Evolutionary conservation across 2,888 invertebrate genomes (phyloP), one percentile per base, ranked within the genome.

Genomic region (Dyspetes luteomarginatus): DNA sequence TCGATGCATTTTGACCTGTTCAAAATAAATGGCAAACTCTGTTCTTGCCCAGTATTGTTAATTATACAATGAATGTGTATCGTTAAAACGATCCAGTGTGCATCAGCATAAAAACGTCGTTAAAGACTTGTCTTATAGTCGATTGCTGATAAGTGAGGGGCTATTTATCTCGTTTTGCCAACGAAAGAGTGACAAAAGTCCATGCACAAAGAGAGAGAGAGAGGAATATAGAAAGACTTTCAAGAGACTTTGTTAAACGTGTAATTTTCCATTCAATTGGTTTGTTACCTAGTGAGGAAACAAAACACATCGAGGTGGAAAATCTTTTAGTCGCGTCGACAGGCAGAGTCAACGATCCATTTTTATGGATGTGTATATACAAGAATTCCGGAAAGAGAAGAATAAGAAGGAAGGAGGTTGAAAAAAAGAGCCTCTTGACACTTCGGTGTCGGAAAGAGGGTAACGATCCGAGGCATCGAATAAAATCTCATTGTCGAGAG

Each of bases 401-500:
- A 48, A 48, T 48, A 43, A 62, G 45, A 41, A 50, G 45, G 15
- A 64, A 56, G 7, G 24, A 43, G 45, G 50, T 41, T 52, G 28
- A 45, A 58, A 69, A 24, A 50, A 52, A 65, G 17, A 43, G 24
- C 50, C 43, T 68, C 55, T 58, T 24, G 68, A 15, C 24, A 50
- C 48, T 58, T n/a, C 48, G 56, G 22, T 60, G 67, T 75, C 58
- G 28, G 48, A 55, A 43, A 48, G 64, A 71, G 58, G 50, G 50
- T 64, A 72, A 72, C 60, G 62, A 72, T 67, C 77, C 67, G 55
- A 41, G 41, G 72, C 64, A 72, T 73, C 64, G 73, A 77, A 64
- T 81, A 62, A 77, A 77, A 81, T 50, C 65, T 50, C 64, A 26
- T 60, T 74, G 64, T 52, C 45, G 73, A 43, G 73, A 41, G 41